These are phyloP conservation scores for Drosophila pandora DNA, from an alignment of 1,140 invertebrate genomes.

Conservation along the genomic window DNA sequence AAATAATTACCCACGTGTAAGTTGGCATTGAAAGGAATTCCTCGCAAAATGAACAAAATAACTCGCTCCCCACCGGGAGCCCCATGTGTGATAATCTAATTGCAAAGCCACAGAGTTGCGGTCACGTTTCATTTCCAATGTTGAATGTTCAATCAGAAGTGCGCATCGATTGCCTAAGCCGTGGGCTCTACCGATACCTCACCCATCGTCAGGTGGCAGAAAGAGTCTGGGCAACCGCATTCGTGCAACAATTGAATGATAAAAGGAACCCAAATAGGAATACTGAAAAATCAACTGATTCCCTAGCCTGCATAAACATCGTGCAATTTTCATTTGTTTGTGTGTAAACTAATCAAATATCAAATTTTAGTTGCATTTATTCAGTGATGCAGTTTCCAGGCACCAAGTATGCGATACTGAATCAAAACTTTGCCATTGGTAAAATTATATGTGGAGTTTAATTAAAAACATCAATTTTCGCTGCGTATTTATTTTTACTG, in stretches of 20 bases:
- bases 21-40: constrained; percentile 45
- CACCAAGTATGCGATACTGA: constrained; percentile 31
- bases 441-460: constrained; percentile 68
- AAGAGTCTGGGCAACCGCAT: constrained; percentile 39
- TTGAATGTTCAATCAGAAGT: constrained; percentile 74
- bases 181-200: constrained; percentile 8
- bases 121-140: constrained; percentile 71
- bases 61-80: background rate
- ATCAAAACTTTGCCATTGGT: constrained; percentile 57
- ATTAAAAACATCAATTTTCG: constrained; percentile 72
- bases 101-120: constrained; percentile 79
- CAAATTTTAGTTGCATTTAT: constrained; percentile 38
- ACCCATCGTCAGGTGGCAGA: constrained; percentile 5
- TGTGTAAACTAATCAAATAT: constrained; percentile 76
- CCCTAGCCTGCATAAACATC: constrained; percentile 44
- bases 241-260: constrained; percentile 47
- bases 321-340: constrained; percentile 55
- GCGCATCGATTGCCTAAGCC: constrained; percentile 44
- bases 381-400: background rate
- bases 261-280: constrained; percentile 8
- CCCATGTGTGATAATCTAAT: constrained; percentile 76
- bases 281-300: constrained; percentile 30
- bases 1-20: constrained; percentile 66
- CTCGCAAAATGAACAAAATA: constrained; percentile 37
- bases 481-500: constrained; percentile 60